phyloP scores from a whole-genome alignment of 2,888 invertebrate genomes.

The Chrysina gloriosa region DNA sequence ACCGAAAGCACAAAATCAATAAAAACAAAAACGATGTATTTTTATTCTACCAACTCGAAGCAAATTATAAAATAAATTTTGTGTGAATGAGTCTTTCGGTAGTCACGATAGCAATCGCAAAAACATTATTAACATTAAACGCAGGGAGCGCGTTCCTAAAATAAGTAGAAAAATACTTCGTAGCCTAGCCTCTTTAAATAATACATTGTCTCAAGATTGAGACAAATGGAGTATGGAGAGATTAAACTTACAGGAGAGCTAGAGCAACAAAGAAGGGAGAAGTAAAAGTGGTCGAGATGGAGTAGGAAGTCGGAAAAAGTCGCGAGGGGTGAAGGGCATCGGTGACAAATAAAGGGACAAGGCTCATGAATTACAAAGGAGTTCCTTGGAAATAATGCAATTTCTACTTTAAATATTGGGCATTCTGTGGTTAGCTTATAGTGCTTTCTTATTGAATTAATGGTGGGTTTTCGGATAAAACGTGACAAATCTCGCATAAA shows the following conservation, averaged over 20 bases:
- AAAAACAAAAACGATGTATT: too few species aligned
- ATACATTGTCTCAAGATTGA: conserved; percentile 66
- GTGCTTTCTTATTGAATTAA: conserved; percentile 14
- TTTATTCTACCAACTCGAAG: too few species aligned
- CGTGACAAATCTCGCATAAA: too few species aligned
- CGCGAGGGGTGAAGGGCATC: conserved; percentile 61
- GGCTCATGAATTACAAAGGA: conserved; percentile 66
- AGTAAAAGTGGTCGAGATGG: conserved; percentile 51
- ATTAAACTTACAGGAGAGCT: conserved; percentile 56
- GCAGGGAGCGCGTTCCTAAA: background rate
- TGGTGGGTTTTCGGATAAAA: conserved; percentile 2
- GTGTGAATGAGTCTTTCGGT: background rate
- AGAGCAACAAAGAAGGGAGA: conserved; percentile 43
- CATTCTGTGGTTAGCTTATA: conserved; percentile 26
- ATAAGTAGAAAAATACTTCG: conserved; percentile 43
- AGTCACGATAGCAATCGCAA: background rate
- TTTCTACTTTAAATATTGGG: conserved; percentile 39
- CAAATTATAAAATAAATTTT: background rate
- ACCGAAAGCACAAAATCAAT: too few species aligned
- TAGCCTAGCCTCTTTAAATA: conserved; percentile 61
- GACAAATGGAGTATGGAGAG: conserved; percentile 65
- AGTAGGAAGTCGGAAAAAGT: conserved; percentile 54
- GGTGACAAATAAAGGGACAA: conserved; percentile 66
- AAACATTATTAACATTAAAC: conserved; percentile 22
- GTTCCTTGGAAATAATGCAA: conserved; percentile 44